Conservation (phyloP, 2,797 vertebrate genomes). For the Channa striata region DNA sequence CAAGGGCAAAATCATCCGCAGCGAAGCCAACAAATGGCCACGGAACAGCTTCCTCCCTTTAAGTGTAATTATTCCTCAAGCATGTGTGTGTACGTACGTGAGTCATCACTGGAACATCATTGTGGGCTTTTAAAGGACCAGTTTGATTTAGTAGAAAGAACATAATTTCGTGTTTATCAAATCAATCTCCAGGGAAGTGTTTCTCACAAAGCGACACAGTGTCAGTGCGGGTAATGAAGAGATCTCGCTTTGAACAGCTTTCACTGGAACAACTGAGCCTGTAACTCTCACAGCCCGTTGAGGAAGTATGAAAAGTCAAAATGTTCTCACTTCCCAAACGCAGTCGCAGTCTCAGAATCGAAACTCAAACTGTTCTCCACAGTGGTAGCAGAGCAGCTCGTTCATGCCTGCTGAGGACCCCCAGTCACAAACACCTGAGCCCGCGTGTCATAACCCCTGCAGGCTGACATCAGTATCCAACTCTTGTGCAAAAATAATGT, state of each 20-base stretch:
- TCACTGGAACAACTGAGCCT: not conserved
- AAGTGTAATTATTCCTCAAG: constrained; percentile 70
- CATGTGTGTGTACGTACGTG: constrained; percentile 13
- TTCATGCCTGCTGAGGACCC: not conserved
- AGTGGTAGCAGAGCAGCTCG: no score
- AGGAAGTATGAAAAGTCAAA: not conserved
- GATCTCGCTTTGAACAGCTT: not conserved
- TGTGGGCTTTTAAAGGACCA: no score
- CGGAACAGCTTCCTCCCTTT: constrained; percentile 68
- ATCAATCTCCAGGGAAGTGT: no score
- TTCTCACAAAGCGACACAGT: no score
- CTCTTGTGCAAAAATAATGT: not conserved
- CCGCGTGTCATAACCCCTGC: not conserved
- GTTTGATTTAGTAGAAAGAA: no score
- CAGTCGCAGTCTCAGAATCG: not conserved
- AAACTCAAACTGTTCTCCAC: not conserved
- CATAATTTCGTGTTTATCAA: no score
- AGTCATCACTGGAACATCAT: no score
- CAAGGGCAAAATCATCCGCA: constrained; percentile 52
- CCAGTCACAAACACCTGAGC: not conserved
- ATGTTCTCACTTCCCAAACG: not conserved
- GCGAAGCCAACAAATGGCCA: constrained; percentile 72
- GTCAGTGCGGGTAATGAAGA: no score
- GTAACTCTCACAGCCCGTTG: not conserved
- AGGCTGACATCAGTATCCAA: not conserved